Evolutionary conservation across 2,797 vertebrate species (phyloP), one percentile per base, ranked within the genome.

Genomic region (Typhlichthys eigenmanni): DNA sequence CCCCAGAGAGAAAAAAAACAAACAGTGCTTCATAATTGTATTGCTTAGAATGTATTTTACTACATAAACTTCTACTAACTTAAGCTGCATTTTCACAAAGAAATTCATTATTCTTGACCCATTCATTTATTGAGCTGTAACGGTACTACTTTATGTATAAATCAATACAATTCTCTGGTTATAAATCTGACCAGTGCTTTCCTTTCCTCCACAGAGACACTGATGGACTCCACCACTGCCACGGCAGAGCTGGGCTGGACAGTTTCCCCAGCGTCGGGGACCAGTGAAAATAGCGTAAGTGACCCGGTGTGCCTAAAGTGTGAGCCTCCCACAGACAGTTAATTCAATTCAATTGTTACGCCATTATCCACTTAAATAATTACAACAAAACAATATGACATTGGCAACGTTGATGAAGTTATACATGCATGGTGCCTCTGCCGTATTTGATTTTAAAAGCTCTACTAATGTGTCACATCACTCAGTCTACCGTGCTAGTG

Each of bases 231-330:
- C 68, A 99, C 97, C 5, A 98, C 97, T 0, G 98, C 97, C 0
- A 99, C 98, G 0, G 98, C 98, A 1, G 98, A 99, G 88, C 93
- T 99, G 62, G 97, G 98, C 80, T 99, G 98, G 98, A 98, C 93
- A 0, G 97, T 98, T 65, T 95, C 95, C 84, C 97, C 96, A 66
- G 89, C 95, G 0, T 97, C 96, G 0, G 96, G 96, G 88, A 93
- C 97, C 52, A 98, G 95, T 87, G 92, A 93, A 71, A 93, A 89
- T 76, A 93, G 93, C 50, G 93, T 94, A 78, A 91, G 93, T 92
- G 55, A 58, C 52, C 4, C 5, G 2, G 17, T 60, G 47, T 34
- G 1, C 54, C 72, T 63, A 19, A 11, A n/a, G 8, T 32, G 1
- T 6, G 12, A 17, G 64, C 50, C 13, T 3, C 55, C 13, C 58